phyloP scores from a whole-genome alignment of 2,888 invertebrate genomes.

The Pelosia muscerda region DNA sequence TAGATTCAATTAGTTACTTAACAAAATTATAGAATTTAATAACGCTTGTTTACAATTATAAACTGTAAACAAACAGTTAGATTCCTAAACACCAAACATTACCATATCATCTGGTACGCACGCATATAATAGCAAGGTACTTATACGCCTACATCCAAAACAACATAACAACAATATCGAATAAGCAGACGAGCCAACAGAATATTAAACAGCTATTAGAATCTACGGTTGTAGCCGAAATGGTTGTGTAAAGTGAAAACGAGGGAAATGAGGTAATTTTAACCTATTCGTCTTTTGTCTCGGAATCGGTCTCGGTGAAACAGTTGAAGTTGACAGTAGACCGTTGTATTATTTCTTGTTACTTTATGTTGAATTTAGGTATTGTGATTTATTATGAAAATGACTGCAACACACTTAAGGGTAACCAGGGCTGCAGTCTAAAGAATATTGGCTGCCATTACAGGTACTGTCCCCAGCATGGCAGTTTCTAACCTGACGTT shows the following conservation, averaged over 20 bases:
- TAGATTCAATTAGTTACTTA: not conserved
- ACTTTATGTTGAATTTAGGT: too few relatives aligned
- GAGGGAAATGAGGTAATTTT: conserved; percentile 66
- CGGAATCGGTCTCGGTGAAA: conserved; percentile 49
- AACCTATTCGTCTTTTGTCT: conserved; percentile 43
- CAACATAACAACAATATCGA: conserved; percentile 21
- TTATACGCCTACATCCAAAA: not conserved
- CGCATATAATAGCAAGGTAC: not conserved
- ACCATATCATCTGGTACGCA: not conserved
- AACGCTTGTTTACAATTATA: not conserved
- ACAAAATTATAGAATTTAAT: not conserved
- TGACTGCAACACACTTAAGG: too few relatives aligned
- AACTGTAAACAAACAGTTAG: not conserved
- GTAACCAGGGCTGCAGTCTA: too few relatives aligned
- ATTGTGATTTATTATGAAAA: too few relatives aligned
- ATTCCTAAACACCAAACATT: not conserved
- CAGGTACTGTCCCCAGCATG: too few relatives aligned
- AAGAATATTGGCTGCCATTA: too few relatives aligned
- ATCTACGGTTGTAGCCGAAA: conserved; percentile 18
- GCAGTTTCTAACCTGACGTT: too few relatives aligned
- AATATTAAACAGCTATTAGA: conserved; percentile 7
- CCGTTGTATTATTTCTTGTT: conserved; percentile 16
- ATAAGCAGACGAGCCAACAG: conserved; percentile 20
- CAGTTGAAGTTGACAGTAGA: conserved; percentile 19
- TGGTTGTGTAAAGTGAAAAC: conserved; percentile 31